These are phyloP conservation scores for Tillus elongatus DNA, from an alignment of 2,888 invertebrate species.

Conservation along the genomic window DNA sequence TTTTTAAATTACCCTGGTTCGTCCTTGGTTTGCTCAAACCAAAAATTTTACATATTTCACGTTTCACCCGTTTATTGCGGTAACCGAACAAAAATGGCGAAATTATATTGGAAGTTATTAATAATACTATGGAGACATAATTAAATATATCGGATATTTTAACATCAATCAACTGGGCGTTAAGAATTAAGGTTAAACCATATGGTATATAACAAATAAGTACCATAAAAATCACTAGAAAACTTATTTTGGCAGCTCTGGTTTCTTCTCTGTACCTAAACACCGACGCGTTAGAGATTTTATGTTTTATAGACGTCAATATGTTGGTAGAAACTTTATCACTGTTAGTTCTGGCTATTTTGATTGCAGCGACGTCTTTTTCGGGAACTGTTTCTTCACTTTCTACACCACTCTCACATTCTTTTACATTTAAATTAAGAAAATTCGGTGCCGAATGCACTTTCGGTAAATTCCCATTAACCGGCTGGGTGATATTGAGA, in stretches of 20 bases:
- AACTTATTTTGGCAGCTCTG: slow-evolving; percentile 78
- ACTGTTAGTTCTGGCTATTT: slow-evolving; percentile 48
- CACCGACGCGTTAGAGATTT: slow-evolving; percentile 75
- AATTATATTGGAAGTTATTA: slow-evolving; percentile 53
- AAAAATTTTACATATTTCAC: slow-evolving; percentile 47
- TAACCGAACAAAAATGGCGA: slow-evolving; percentile 72
- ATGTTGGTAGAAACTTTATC: slow-evolving; percentile 49
- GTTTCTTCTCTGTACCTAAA: slow-evolving; percentile 83
- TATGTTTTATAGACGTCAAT: slow-evolving; percentile 66
- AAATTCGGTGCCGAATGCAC: slow-evolving; percentile 37
- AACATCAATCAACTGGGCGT: slow-evolving; percentile 29
- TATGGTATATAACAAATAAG: slow-evolving; percentile 46
- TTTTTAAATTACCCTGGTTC: slow-evolving; percentile 1
- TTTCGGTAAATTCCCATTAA: slow-evolving; percentile 29
- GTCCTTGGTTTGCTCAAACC: slow-evolving; percentile 24
- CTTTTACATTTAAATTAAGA: slow-evolving; percentile 22
- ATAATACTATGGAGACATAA: slow-evolving; percentile 48
- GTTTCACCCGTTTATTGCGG: slow-evolving; percentile 57
- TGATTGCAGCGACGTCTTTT: slow-evolving; percentile 34
- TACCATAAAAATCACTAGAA: slow-evolving; percentile 63
- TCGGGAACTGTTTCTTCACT: slow-evolving; percentile 12
- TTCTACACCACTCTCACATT: slow-evolving; percentile 11
- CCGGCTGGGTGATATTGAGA: slow-evolving; percentile 35
- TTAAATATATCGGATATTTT: slow-evolving; percentile 43
- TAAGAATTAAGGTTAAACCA: slow-evolving; percentile 34